A percentile compares a stretch with the other conserved stretches of the same genome.
Conservation (phyloP, 2,797 vertebrate species). For the Microctenopoma stevenorrisi region DNA sequence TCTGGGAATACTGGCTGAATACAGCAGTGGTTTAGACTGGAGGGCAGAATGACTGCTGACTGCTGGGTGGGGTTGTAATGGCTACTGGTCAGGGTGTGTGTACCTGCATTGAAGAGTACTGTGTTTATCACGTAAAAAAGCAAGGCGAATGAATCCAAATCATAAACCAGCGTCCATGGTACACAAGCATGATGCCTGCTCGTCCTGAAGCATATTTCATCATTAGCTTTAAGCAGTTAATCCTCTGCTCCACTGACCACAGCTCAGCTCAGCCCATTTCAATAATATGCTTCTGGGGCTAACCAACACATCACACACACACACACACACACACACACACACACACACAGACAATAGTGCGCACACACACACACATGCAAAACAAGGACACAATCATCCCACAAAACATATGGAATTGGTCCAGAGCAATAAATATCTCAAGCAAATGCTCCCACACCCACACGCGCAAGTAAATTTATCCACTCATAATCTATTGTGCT, state of each 20-base stretch:
- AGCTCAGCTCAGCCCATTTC: constrained; percentile 80
- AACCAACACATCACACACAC: constrained; percentile 68
- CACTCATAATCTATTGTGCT: constrained; percentile 40
- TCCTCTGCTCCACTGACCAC: constrained; percentile 86
- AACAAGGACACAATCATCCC: constrained; percentile 64
- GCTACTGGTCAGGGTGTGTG: constrained; percentile 29
- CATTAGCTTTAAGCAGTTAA: constrained; percentile 87
- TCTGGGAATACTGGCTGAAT: constrained; percentile 47
- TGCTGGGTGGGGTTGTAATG: constrained; percentile 48
- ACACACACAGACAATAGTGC: constrained; percentile 23
- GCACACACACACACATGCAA: constrained; percentile 33
- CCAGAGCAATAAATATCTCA: constrained; percentile 64
- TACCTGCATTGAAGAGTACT: constrained; percentile 38
- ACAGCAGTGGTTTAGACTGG: constrained; percentile 51
- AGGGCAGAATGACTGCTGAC: constrained; percentile 34
- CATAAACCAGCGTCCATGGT: constrained; percentile 42
- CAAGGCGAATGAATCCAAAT: constrained; percentile 21
- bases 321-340: constrained; percentile 33
- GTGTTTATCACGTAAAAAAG: constrained; percentile 47
- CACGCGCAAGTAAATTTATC: constrained; percentile 27
- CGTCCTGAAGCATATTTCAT: constrained; percentile 85
- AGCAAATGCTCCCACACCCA: constrained; percentile 40
- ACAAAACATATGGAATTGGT: constrained; percentile 68
- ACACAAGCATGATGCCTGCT: constrained; percentile 43
- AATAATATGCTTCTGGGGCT: constrained; percentile 84